phyloP scores from a whole-genome alignment of 2,797 vertebrate genomes.

The Falco concolor region DNA sequence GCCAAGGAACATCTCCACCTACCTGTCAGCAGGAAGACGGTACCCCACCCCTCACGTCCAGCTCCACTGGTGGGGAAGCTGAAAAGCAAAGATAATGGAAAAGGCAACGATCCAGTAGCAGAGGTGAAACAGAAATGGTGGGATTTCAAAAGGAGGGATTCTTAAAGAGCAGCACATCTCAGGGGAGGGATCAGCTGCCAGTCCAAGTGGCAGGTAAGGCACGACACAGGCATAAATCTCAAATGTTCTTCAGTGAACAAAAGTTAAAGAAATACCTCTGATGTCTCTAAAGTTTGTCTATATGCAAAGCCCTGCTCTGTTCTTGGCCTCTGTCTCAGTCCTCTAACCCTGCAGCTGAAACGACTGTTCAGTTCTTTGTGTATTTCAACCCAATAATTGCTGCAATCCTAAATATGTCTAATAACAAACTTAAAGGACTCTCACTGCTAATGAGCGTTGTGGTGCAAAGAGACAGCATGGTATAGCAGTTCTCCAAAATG shows the following conservation, averaged over 20 bases:
- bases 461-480: background rate
- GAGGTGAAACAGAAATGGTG: slow-evolving; percentile 70
- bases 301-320: slow-evolving; percentile 53
- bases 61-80: slow-evolving; percentile 59
- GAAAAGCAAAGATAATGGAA: slow-evolving; percentile 64
- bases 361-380: background rate
- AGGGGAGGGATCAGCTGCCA: slow-evolving; percentile 71
- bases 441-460: background rate
- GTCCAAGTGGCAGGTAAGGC: slow-evolving; percentile 71
- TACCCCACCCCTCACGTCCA: slow-evolving; percentile 41
- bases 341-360: slow-evolving; percentile 18
- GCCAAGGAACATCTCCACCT: slow-evolving; percentile 57
- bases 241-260: slow-evolving; percentile 46
- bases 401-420: background rate
- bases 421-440: background rate
- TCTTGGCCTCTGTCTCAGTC: slow-evolving; percentile 57
- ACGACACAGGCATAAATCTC: slow-evolving; percentile 51
- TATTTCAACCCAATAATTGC: background rate
- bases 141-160: slow-evolving; percentile 69
- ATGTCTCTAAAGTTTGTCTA: slow-evolving; percentile 55
- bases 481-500: slow-evolving; percentile 21
- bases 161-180: slow-evolving; percentile 68
- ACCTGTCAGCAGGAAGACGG: slow-evolving; percentile 60
- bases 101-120: slow-evolving; percentile 64
- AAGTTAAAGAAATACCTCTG: slow-evolving; percentile 48